phyloP scores from a whole-genome alignment of 2,888 invertebrate genomes.

The Formica aserva region DNA sequence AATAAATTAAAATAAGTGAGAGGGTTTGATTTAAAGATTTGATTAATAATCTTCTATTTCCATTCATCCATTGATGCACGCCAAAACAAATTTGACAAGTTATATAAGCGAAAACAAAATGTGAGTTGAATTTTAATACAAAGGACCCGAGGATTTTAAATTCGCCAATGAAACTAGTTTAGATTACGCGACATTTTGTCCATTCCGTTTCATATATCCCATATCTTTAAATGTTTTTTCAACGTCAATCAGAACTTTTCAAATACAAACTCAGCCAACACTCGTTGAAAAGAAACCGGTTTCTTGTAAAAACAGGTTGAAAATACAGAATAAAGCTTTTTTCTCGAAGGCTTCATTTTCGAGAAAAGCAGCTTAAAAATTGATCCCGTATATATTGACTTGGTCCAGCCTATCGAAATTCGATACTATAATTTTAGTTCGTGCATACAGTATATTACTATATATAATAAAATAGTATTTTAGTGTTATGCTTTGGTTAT shows the following conservation, averaged over 20 bases:
- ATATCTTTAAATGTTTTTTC: conserved; percentile 50
- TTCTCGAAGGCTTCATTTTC: conserved; percentile 36
- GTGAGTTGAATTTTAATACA: conserved; percentile 3
- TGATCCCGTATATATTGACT: conserved; percentile 46
- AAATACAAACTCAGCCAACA: conserved; percentile 44
- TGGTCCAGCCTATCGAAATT: conserved; percentile 44
- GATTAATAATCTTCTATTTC: background rate
- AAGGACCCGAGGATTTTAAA: conserved; percentile 7
- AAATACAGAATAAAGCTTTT: conserved; percentile 53
- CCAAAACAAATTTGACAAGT: conserved; percentile 9
- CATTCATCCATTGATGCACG: background rate
- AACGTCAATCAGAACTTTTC: conserved; percentile 54
- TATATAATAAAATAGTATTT: conserved; percentile 5
- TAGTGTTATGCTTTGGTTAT: background rate
- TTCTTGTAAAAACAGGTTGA: conserved; percentile 52
- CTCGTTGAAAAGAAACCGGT: conserved; percentile 45
- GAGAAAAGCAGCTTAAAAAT: conserved; percentile 43
- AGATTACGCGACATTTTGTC: conserved; percentile 40
- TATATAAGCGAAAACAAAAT: conserved; percentile 24
- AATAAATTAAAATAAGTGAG: conserved; percentile 9
- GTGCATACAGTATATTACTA: conserved; percentile 6
- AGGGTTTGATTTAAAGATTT: background rate
- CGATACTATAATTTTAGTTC: conserved; percentile 29
- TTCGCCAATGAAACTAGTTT: conserved; percentile 23
- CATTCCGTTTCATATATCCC: conserved; percentile 34